Evolutionary conservation across 2,888 invertebrate genomes (phyloP).

Genomic region (Orthosia incerta): DNA sequence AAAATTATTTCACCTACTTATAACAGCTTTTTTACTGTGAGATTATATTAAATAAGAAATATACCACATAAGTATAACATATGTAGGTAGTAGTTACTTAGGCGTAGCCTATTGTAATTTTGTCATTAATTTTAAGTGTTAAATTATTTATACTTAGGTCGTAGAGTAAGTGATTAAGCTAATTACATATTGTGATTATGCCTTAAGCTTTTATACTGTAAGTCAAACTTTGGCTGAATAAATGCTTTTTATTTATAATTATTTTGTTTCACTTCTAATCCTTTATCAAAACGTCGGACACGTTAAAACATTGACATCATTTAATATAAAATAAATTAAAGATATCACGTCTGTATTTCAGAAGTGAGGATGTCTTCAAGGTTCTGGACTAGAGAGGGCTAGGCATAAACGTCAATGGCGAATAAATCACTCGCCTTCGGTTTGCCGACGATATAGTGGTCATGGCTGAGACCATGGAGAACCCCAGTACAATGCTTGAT

Average conservation of each 20-base stretch:
- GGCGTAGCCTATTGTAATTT: conserved; percentile 32
- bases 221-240: conserved; percentile 58
- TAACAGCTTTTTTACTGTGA: conserved; percentile 51
- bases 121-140: conserved; percentile 72
- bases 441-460: too few relatives aligned
- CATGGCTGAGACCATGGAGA: too few relatives aligned
- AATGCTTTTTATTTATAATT: conserved; percentile 63
- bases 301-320: too few relatives aligned
- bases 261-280: conserved; percentile 15
- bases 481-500: too few relatives aligned
- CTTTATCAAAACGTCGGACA: background rate
- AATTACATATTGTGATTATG: conserved; percentile 58
- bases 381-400: too few relatives aligned
- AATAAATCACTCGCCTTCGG: too few relatives aligned
- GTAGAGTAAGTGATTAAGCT: conserved; percentile 42
- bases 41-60: conserved; percentile 56
- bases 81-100: conserved; percentile 18
- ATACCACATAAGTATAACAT: conserved; percentile 22
- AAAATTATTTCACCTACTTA: conserved; percentile 11
- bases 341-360: too few relatives aligned
- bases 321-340: too few relatives aligned
- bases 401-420: too few relatives aligned
- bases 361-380: too few relatives aligned
- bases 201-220: conserved; percentile 59
- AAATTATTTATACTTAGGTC: conserved; percentile 73